A percentile compares a stretch with the other conserved stretches of the same genome.
These are phyloP conservation scores for Gobio gobio DNA, from an alignment of 2,113 vertebrate genomes.

Conservation along the genomic window DNA sequence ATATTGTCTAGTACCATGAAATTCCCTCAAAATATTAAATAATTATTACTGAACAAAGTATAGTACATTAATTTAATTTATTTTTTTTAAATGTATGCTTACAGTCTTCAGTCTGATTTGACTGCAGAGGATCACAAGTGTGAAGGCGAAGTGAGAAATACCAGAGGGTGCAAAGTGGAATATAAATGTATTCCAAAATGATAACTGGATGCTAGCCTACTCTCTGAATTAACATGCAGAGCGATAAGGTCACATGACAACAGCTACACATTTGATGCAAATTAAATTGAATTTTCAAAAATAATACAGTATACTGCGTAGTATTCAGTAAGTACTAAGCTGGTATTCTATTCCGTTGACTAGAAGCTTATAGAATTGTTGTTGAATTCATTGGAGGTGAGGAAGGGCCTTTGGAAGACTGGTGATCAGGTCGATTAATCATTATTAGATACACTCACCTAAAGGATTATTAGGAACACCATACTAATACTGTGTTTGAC, in stretches of 20 bases:
- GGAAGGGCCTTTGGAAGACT: conserved; percentile 24
- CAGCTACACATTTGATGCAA: neutral
- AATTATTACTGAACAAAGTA: neutral
- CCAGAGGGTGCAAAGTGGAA: neutral
- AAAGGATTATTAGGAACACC: too few relatives aligned
- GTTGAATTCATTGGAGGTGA: neutral
- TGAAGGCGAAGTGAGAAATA: neutral
- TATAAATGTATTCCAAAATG: neutral
- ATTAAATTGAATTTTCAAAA: neutral
- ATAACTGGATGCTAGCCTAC: too few relatives aligned
- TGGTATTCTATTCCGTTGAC: conserved; percentile 14
- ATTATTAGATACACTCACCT: neutral
- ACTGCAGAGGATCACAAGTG: too few relatives aligned
- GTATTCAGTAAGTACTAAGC: conserved; percentile 5
- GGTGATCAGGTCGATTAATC: neutral
- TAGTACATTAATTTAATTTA: too few relatives aligned
- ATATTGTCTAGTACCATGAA: neutral
- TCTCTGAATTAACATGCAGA: neutral
- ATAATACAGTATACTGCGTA: neutral
- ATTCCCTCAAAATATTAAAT: neutral
- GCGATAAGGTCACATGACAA: neutral
- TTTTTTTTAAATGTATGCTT: too few relatives aligned
- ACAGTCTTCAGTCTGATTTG: too few relatives aligned
- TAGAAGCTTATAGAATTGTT: neutral
- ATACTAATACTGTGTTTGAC: too few relatives aligned